Conservation (phyloP, 2,888 invertebrate genomes). For the Clivina fossor region DNA sequence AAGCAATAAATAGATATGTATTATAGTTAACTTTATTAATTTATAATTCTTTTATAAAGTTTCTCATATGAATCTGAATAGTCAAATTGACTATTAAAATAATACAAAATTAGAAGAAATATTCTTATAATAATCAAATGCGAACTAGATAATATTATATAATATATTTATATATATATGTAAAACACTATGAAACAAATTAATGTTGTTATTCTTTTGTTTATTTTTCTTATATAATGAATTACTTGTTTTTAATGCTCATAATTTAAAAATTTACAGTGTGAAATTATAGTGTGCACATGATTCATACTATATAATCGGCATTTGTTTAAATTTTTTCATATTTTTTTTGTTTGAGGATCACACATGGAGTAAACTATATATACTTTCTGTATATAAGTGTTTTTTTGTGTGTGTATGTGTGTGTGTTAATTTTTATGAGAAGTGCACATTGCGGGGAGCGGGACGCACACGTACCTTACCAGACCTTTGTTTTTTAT, state of each 20-base stretch:
- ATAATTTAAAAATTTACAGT: constrained; percentile 30
- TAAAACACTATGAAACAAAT: constrained; percentile 32
- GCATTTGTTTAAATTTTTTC: constrained; percentile 9
- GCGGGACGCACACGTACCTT: too few species aligned
- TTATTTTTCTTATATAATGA: too few species aligned
- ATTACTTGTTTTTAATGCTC: constrained; percentile 31
- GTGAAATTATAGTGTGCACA: constrained; percentile 33
- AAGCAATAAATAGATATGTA: constrained; percentile 47
- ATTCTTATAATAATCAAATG: constrained; percentile 33
- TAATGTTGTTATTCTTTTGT: too few species aligned
- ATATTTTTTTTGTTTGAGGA: too few species aligned
- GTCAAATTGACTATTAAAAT: constrained; percentile 38
- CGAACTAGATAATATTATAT: constrained; percentile 29
- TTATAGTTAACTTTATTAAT: constrained; percentile 57
- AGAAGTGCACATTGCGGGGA: too few species aligned
- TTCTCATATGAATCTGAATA: constrained; percentile 54
- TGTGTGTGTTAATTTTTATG: constrained; percentile 10
- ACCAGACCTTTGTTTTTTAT: too few species aligned
- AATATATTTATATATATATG: too few species aligned
- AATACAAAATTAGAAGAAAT: constrained; percentile 32
- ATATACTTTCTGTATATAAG: constrained; percentile 12
- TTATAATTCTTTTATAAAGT: constrained; percentile 57
- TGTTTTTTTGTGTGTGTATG: constrained; percentile 16
- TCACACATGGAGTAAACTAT: constrained; percentile 29
- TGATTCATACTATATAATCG: constrained; percentile 31